Conservation (phyloP, 2,113 vertebrate genomes). For the Leptobrachium leishanense region DNA sequence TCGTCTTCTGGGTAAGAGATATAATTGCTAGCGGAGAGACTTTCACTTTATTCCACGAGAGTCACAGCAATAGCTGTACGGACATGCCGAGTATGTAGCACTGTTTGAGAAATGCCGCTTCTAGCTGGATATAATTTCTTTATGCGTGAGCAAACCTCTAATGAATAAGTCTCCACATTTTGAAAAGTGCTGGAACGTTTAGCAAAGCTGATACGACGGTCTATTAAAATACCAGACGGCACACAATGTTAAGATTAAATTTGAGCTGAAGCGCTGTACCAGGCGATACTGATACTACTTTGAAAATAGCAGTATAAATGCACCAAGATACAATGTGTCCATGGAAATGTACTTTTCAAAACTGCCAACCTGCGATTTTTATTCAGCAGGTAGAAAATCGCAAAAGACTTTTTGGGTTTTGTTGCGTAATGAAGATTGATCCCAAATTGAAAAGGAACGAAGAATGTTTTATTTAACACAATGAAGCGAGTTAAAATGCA, state of each 20-base stretch:
- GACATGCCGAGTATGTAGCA: no score
- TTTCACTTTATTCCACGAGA: not conserved
- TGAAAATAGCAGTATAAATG: conserved; percentile 1
- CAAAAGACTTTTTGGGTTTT: conserved; percentile 45
- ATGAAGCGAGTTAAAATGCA: conserved; percentile 29
- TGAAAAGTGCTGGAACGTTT: no score
- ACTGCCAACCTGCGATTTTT: conserved; percentile 23
- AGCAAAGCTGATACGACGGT: no score
- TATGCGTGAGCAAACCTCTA: no score
- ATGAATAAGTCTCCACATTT: no score
- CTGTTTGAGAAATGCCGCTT: no score
- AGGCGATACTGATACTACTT: not conserved
- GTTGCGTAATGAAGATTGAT: conserved; percentile 42
- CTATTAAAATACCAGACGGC: no score
- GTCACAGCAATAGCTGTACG: not conserved
- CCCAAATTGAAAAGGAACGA: conserved; percentile 33
- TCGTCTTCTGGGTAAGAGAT: no score
- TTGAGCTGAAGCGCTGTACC: not conserved
- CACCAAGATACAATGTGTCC: conserved; percentile 19
- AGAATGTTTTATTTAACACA: conserved; percentile 23
- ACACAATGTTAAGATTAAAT: not conserved
- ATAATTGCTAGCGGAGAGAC: no score
- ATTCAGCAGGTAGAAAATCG: conserved; percentile 52
- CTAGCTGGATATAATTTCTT: no score
- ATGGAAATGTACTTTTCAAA: conserved; percentile 25